Evolutionary conservation across 2,797 vertebrate species (phyloP).

Genomic region (Ctenopoma kingsleyae): DNA sequence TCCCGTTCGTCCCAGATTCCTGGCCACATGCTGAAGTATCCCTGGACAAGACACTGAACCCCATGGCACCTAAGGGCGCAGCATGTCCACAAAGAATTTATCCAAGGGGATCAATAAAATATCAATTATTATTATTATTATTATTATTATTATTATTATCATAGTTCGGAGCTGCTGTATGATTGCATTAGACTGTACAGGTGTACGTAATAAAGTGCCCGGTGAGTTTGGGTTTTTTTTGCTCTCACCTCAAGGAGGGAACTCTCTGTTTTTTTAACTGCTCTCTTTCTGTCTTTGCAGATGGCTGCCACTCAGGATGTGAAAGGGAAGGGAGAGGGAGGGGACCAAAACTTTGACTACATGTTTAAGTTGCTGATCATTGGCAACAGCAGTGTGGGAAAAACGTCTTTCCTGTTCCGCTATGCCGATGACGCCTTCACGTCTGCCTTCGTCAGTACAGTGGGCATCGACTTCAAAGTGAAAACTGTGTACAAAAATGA

Average conservation of each 20-base stretch:
- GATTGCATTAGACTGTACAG: too few species aligned
- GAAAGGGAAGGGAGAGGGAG: slow-evolving; percentile 93
- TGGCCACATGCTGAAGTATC: too few species aligned
- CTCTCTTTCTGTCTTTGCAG: slow-evolving; percentile 77
- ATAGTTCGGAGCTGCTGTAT: too few species aligned
- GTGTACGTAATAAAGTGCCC: too few species aligned
- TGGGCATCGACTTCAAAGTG: slow-evolving; percentile 99
- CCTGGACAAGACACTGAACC: too few species aligned
- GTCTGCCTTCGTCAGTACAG: slow-evolving; percentile 97
- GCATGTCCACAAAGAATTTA: too few species aligned
- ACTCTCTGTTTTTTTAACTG: not conserved
- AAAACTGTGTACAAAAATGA: slow-evolving; percentile 99
- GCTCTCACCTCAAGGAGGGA: slow-evolving; percentile 17
- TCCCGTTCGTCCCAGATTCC: too few species aligned
- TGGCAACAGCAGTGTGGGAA: slow-evolving; percentile 97
- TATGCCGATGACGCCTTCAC: slow-evolving; percentile 98
- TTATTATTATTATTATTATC: too few species aligned
- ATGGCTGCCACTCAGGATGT: slow-evolving; percentile 95
- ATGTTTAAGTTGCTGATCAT: slow-evolving; percentile 99
- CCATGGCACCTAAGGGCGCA: too few species aligned
- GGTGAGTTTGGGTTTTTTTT: too few species aligned
- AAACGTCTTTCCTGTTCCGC: slow-evolving; percentile 97
- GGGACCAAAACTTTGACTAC: slow-evolving; percentile 98
- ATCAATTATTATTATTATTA: too few species aligned
- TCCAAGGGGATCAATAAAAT: too few species aligned